These are phyloP conservation scores for Cichlasoma orientale DNA, from an alignment of 2,797 vertebrate species.

Conservation along the genomic window DNA sequence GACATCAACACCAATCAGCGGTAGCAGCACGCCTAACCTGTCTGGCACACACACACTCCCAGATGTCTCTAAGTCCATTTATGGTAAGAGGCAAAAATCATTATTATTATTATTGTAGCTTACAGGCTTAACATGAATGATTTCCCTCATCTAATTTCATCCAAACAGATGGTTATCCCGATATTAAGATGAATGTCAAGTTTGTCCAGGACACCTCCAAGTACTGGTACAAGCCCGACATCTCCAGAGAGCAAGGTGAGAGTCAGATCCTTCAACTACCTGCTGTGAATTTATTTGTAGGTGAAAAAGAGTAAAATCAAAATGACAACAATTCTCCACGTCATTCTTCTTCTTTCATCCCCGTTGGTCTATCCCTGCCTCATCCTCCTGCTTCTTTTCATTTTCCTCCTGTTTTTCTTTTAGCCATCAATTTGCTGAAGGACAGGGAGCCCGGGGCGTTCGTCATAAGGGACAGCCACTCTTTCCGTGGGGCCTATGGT, in stretches of 20 bases:
- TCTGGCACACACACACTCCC: slow-evolving; percentile 85
- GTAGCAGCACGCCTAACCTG: slow-evolving; percentile 79
- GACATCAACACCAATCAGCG: slow-evolving; percentile 74
- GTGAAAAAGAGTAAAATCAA: background rate
- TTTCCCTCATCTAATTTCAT: slow-evolving; percentile 7
- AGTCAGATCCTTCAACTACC: background rate
- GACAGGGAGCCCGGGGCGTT: slow-evolving; percentile 95
- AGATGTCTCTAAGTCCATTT: slow-evolving; percentile 91
- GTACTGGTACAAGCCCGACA: slow-evolving; percentile 98
- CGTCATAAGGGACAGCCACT: slow-evolving; percentile 96
- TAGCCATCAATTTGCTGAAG: slow-evolving; percentile 92
- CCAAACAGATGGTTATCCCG: slow-evolving; percentile 88
- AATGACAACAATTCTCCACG: no score
- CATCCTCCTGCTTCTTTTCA: background rate
- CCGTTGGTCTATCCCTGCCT: background rate
- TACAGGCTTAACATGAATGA: background rate
- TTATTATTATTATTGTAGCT: background rate
- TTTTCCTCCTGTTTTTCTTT: background rate
- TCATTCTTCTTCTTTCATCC: background rate
- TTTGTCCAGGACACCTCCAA: slow-evolving; percentile 99
- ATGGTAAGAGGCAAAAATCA: slow-evolving; percentile 77
- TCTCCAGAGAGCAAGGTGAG: slow-evolving; percentile 96
- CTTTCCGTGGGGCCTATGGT: slow-evolving; percentile 96
- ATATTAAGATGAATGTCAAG: slow-evolving; percentile 94
- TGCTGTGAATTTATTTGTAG: background rate